These are phyloP conservation scores for Drosophila subobscura DNA, from an alignment of 1,140 invertebrate species.

Conservation along the genomic window DNA sequence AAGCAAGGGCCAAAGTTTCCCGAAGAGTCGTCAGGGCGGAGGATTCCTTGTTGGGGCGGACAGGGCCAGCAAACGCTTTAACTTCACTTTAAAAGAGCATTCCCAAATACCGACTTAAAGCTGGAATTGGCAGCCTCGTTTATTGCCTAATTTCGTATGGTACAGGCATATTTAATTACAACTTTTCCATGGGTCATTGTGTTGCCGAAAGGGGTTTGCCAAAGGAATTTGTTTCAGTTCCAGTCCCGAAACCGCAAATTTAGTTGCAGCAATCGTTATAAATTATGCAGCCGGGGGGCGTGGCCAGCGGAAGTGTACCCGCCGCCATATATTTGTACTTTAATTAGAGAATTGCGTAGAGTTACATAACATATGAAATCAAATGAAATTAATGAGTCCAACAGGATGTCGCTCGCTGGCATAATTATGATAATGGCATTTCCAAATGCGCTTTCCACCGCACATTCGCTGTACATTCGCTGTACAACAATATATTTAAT, in stretches of 20 bases:
- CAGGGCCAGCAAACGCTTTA: background rate
- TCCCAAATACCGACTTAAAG: constrained; percentile 1
- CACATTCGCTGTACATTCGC: background rate
- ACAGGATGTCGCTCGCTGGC: constrained; percentile 43
- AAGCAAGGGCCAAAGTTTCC: constrained; percentile 40
- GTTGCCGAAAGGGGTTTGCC: constrained; percentile 52
- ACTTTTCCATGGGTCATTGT: constrained; percentile 53
- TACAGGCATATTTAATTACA: constrained; percentile 63
- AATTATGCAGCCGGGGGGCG: constrained; percentile 43
- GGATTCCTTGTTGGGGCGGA: too few species aligned
- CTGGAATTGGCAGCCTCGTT: constrained; percentile 11
- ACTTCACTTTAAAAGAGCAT: constrained; percentile 44
- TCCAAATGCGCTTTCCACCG: constrained; percentile 14
- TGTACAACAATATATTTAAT: constrained; percentile 29
- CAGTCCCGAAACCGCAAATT: constrained; percentile 69
- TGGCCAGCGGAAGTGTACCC: constrained; percentile 42
- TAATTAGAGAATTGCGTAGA: constrained; percentile 52
- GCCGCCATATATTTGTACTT: constrained; percentile 57
- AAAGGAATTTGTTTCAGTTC: constrained; percentile 59
- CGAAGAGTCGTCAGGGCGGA: background rate
- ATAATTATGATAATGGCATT: constrained; percentile 60
- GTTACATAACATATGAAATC: constrained; percentile 51
- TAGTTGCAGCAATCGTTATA: constrained; percentile 62
- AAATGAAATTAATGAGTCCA: constrained; percentile 49
- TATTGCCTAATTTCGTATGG: constrained; percentile 60